Evolutionary conservation across 2,113 vertebrate genomes (phyloP), one percentile per base, ranked within the genome.

Genomic region (Genyomyrus donnyi): DNA sequence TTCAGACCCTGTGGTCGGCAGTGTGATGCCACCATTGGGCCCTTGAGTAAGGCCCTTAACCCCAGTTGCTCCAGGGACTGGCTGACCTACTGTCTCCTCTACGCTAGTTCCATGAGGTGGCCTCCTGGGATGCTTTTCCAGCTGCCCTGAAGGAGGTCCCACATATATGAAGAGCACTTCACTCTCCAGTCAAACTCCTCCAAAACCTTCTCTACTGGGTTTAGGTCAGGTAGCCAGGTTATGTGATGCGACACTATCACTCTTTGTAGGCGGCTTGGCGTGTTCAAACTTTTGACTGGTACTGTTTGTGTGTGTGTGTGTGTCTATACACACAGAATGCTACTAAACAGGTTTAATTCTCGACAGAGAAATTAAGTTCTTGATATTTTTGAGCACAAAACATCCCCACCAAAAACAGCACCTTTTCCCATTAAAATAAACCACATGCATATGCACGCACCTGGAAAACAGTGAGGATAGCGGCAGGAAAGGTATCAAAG

Each of bases 391-490:
- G 3, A 66, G 62, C 24, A 27, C n/a, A 70, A 66, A 70, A 1
- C n/a, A 39, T 7, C 31, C 27, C 15, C 74, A 31, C 1, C 15
- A 80, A 77, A 77, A 39, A 77, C 11, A 4, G 27, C 1, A 42
- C 0, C 19, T 42, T 77, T 42, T 7, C 70, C 10, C 70, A 31
- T 24, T 31, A 77, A 80, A 19, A 70, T 70, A 31, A 80, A 80
- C 17, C 35, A 80, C 31, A 80, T 80, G 35, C 31, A 80, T 1
- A 77, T 1, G 1, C 35, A 80, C 74, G 19, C 95, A 99, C 98
- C 98, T 99, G 98, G 94, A 99, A 99, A 53, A 99, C 98, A 0
- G 98, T 99, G 91, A 99, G 97, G 91, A 99, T 99, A 56, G 98
- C 98, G 0, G 98, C 98, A 3, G 98, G 98, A 91, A 99, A 99